These are phyloP conservation scores for Eubasilissa regina DNA, from an alignment of 1,140 invertebrate genomes.

Conservation along the genomic window DNA sequence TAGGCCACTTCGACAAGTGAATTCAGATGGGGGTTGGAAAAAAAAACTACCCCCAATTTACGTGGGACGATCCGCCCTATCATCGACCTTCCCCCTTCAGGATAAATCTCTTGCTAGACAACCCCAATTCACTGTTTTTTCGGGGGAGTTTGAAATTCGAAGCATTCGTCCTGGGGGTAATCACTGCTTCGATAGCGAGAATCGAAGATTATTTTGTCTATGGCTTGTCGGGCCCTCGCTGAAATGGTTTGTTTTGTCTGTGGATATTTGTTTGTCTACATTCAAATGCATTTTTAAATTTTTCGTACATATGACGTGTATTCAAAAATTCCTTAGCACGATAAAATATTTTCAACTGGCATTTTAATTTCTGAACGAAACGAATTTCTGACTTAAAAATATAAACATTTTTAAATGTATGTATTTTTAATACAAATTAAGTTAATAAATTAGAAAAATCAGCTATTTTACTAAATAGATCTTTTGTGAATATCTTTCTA, in stretches of 20 bases:
- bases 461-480: no score
- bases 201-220: conserved; percentile 34
- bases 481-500: no score
- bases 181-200: conserved; percentile 14
- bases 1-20: conserved; percentile 57
- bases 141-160: neutral
- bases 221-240: neutral
- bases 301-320: no score
- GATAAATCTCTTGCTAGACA: conserved; percentile 44
- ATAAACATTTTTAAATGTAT: no score
- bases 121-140: conserved; percentile 28
- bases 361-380: no score
- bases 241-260: conserved; percentile 5
- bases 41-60: conserved; percentile 50
- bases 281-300: no score
- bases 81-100: conserved; percentile 48
- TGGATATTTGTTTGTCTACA: neutral
- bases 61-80: conserved; percentile 54
- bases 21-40: conserved; percentile 54
- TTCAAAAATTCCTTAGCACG: no score
- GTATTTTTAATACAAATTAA: no score
- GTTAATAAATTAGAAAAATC: no score
- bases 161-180: conserved; percentile 11
- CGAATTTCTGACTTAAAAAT: no score
- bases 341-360: no score